Conservation (phyloP, 1,140 invertebrate genomes). For the Leptinotarsa texana region DNA sequence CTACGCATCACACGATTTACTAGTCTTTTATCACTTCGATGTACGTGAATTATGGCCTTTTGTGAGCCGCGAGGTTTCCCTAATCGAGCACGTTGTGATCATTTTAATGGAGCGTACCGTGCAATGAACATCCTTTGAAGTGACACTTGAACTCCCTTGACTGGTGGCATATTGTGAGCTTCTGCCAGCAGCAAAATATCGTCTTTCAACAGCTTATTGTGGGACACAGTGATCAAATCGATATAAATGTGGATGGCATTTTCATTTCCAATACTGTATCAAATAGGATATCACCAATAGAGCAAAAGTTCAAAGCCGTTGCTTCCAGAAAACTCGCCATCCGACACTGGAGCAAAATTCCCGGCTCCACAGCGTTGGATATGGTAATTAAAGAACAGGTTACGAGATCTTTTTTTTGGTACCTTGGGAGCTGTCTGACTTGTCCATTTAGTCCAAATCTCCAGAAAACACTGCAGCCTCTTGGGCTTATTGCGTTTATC, state of each 20-base stretch:
- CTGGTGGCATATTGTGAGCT: background rate
- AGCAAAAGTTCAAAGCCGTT: too few relatives aligned
- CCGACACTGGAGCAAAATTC: too few relatives aligned
- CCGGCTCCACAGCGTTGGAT: too few relatives aligned
- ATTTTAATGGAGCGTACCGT: slow-evolving; percentile 9
- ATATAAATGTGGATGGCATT: background rate
- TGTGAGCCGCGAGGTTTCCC: background rate
- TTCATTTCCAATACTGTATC: too few relatives aligned
- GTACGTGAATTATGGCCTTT: slow-evolving; percentile 1
- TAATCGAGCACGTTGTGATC: background rate
- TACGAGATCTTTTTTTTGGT: too few relatives aligned
- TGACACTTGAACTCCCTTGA: background rate
- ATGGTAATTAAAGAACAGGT: too few relatives aligned
- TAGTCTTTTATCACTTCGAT: slow-evolving; percentile 16
- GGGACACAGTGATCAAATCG: background rate
- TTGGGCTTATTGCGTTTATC: too few relatives aligned
- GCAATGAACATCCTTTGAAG: background rate
- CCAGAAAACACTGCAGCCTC: too few relatives aligned
- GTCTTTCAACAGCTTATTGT: background rate
- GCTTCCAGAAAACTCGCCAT: too few relatives aligned
- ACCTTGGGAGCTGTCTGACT: too few relatives aligned
- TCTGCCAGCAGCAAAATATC: background rate
- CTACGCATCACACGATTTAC: slow-evolving; percentile 30
- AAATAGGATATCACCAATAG: too few relatives aligned
- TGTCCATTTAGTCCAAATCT: too few relatives aligned